Base-by-base conservation (phyloP, 2,797 vertebrate species). In the Linurgus olivaceus region DNA sequence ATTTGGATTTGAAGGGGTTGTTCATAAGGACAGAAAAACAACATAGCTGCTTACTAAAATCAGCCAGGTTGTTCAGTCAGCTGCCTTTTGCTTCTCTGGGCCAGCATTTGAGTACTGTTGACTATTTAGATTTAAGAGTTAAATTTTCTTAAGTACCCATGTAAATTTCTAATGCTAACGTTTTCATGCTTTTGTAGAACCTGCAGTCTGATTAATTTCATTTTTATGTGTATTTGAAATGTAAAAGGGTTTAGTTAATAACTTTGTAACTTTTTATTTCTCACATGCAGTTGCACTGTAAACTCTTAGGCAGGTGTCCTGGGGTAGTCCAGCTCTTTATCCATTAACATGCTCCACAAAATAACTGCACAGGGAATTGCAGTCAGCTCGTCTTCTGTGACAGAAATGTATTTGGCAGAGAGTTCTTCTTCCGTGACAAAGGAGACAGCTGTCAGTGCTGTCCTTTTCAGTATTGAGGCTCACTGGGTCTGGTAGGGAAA, bases 391-490 rank as follows among this genome's bases (percentile, higher is more conserved):
- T 80, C 83, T 94, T 84, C 33, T 31, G 55, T 73, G 74, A 65
- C 82, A 86, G 44, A 61, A 92, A 55, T 73, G 48, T 90, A 31
- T 95, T 82, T 95, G 91, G 85, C 54, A 37, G 58, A 86, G 80
- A 84, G 73, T 71, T 94, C 54, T 71, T 87, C 83, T 95, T 94
- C 85, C 0, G 6, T 78, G 94, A 75, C 47, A 72, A 73, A 96
- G 77, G 65, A 81, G 93, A 61, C 95, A 97, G 95, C 96, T 97
- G 95, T 96, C 93, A 77, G 37, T 79, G 74, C 86, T 94, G 37
- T 35, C 86, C 81, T 94, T 95, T 93, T 88, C 92, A 67, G 54
- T 67, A 50, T 21, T 61, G 66, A 68, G 75, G 57, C 81, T 67
- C 79, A 63, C 31, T 80, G 93, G 59, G 57, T 90, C 81, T 91